Percentiles rank a stretch among this genome's conserved stretches.
These are phyloP conservation scores for Poeciliopsis prolifica DNA, from an alignment of 2,113 vertebrate genomes.

Conservation along the genomic window DNA sequence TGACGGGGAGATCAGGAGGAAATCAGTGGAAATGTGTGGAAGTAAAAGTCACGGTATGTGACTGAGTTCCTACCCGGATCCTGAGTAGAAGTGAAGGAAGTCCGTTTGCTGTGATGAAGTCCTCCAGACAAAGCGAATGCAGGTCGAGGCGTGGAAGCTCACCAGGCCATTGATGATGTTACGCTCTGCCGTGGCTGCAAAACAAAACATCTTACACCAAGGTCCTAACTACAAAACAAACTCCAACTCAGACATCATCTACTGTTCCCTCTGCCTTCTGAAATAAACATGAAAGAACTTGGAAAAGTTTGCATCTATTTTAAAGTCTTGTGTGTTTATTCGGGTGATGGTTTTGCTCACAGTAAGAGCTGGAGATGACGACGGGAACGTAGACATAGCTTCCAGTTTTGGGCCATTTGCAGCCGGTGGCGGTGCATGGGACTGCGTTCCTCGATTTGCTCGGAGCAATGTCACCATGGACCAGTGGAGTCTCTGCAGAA, in stretches of 20 bases:
- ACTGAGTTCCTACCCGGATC: constrained; percentile 48
- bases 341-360: constrained; percentile 26
- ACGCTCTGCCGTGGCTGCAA: background rate
- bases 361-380: background rate
- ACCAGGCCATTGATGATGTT: background rate
- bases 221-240: background rate
- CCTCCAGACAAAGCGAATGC: constrained; percentile 53
- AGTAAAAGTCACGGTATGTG: background rate
- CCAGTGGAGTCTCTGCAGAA: background rate
- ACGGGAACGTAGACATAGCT: constrained; percentile 27
- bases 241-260: background rate
- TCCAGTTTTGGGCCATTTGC: constrained; percentile 48
- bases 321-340: background rate
- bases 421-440: constrained; percentile 50
- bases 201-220: background rate
- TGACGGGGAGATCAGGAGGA: constrained; percentile 17
- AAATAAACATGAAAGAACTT: background rate
- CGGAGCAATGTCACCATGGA: background rate
- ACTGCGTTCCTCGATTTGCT: constrained; percentile 42
- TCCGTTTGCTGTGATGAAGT: accelerated
- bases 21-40: background rate
- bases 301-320: background rate
- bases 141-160: constrained; percentile 38
- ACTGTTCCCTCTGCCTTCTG: background rate
- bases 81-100: constrained; percentile 34